Conservation (phyloP, 2,797 vertebrate species). For the Sorex maritimensis region DNA sequence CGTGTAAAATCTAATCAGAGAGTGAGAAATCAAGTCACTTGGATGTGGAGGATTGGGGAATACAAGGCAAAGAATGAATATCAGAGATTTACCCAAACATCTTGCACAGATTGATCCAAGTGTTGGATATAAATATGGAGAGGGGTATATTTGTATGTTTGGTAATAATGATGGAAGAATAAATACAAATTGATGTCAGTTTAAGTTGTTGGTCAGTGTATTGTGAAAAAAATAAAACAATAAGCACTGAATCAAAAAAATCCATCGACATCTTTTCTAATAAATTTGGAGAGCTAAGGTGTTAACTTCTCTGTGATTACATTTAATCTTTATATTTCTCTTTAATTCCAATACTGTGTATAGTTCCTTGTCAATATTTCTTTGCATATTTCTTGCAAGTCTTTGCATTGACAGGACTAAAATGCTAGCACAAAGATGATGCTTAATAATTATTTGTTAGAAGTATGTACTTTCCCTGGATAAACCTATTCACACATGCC, state of each 20-base stretch:
- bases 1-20: not conserved
- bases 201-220: not conserved
- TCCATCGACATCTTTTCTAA: constrained; percentile 14
- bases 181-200: not conserved
- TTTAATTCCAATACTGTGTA: not conserved
- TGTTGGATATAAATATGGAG: not conserved
- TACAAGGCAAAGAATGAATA: not conserved
- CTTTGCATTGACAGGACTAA: not conserved
- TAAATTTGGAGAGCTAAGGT: not conserved
- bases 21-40: not conserved
- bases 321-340: not conserved
- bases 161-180: not conserved
- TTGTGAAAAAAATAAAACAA: not conserved
- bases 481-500: not conserved
- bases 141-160: not conserved
- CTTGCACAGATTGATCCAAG: no score
- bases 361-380: not conserved
- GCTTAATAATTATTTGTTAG: not conserved
- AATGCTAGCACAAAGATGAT: not conserved
- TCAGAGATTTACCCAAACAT: not conserved
- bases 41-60: not conserved
- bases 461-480: not conserved
- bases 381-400: not conserved
- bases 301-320: constrained; percentile 8
- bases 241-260: not conserved